phyloP scores from a whole-genome alignment of 1,140 invertebrate genomes.

The Acromyrmex heyeri region DNA sequence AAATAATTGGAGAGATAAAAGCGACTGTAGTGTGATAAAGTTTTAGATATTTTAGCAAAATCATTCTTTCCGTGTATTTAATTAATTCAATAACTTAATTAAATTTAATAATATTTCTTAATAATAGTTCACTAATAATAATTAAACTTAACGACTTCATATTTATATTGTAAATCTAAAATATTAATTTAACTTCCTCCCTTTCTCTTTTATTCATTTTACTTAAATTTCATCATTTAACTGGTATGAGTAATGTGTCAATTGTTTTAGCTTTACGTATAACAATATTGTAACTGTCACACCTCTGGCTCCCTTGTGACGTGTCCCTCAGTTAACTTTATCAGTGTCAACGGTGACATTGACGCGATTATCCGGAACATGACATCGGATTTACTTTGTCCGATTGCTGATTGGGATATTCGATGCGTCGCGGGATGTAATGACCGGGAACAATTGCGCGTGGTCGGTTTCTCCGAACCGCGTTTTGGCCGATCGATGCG shows the following conservation, averaged over 20 bases:
- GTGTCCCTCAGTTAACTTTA: neutral
- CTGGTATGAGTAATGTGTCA: neutral
- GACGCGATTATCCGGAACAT: constrained; percentile 17
- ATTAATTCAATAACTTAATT: neutral
- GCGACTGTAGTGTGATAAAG: no score
- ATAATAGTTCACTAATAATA: neutral
- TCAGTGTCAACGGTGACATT: neutral
- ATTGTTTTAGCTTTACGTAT: neutral
- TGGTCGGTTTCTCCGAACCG: constrained; percentile 23
- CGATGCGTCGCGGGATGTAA: constrained; percentile 23
- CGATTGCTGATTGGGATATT: constrained; percentile 43
- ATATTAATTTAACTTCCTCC: neutral
- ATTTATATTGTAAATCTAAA: neutral
- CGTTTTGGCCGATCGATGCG: constrained; percentile 48
- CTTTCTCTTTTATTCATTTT: neutral
- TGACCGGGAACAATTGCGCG: neutral
- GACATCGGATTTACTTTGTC: constrained; percentile 34
- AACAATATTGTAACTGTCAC: neutral
- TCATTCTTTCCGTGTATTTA: neutral
- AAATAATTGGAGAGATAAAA: no score
- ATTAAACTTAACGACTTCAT: neutral
- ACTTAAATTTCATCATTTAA: neutral
- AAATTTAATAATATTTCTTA: neutral
- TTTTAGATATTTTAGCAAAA: no score
- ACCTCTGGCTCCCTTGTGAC: neutral